Evolutionary conservation across 2,113 vertebrate genomes (phyloP).

Genomic region (Ancistrus triradiatus): DNA sequence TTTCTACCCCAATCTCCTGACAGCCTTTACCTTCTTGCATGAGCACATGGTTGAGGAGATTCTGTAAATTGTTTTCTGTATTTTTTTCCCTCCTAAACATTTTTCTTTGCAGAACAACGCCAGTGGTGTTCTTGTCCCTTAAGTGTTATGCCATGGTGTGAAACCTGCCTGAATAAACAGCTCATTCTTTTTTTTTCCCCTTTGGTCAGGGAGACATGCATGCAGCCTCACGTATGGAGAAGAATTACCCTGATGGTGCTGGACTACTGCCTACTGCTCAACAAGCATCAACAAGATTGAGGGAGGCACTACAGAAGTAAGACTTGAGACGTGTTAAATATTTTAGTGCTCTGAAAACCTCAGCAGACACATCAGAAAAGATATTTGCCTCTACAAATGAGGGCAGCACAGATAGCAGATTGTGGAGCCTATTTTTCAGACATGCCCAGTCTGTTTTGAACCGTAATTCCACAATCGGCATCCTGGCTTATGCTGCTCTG

Average conservation of each 20-base stretch:
- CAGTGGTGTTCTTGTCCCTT: not conserved
- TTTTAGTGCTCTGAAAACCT: conserved; percentile 18
- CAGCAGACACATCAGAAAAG: not conserved
- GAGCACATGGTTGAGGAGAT: not conserved
- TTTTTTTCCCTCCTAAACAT: no score
- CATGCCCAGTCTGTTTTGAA: not conserved
- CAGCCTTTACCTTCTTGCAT: no score
- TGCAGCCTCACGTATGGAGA: conserved; percentile 5
- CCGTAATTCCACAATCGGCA: not conserved
- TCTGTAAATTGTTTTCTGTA: no score
- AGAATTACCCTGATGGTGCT: conserved; percentile 19
- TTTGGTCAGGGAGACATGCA: not conserved
- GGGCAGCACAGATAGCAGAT: not conserved
- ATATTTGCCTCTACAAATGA: not conserved
- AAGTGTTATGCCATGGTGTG: conserved; percentile 5
- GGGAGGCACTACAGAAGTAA: not conserved
- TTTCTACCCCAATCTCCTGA: no score
- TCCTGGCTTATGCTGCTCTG: not conserved
- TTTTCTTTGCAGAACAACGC: no score
- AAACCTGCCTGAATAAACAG: conserved; percentile 20
- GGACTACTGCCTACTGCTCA: conserved; percentile 11
- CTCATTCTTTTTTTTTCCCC: conserved; percentile 13
- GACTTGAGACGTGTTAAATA: conserved; percentile 4
- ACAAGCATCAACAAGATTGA: not conserved
- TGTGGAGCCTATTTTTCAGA: not conserved